A percentile compares a stretch with the other conserved stretches of the same genome.
Evolutionary conservation across 2,113 vertebrate genomes (phyloP).

Genomic region (Erinaceus europaeus): DNA sequence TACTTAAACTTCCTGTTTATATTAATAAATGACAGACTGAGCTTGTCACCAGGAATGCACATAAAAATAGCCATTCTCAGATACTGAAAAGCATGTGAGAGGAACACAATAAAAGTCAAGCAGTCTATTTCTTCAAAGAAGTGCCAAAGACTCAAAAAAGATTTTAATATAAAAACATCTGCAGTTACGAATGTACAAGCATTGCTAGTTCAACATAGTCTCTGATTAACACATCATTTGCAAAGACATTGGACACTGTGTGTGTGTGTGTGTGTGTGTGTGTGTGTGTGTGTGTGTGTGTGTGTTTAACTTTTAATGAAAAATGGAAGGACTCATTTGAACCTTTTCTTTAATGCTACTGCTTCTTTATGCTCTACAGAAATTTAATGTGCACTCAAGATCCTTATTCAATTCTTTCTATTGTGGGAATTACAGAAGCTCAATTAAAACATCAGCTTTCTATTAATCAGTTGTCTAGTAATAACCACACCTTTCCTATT

Average conservation of each 20-base stretch:
- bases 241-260: constrained; percentile 36
- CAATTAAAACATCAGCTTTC: constrained; percentile 62
- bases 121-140: constrained; percentile 38
- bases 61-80: constrained; percentile 63
- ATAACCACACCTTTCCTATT: constrained; percentile 69
- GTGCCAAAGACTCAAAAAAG: constrained; percentile 37
- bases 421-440: not conserved
- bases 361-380: constrained; percentile 48
- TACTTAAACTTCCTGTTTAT: constrained; percentile 39
- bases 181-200: constrained; percentile 48
- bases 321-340: constrained; percentile 67
- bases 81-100: constrained; percentile 40
- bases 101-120: constrained; percentile 50
- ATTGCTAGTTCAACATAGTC: constrained; percentile 58
- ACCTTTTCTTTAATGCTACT: constrained; percentile 71
- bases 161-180: constrained; percentile 44
- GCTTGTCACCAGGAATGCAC: constrained; percentile 22
- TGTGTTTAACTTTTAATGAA: not conserved
- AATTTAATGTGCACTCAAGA: constrained; percentile 69
- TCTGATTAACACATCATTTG: constrained; percentile 62
- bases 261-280: not conserved
- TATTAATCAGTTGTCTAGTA: constrained; percentile 62
- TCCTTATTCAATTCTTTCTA: constrained; percentile 46
- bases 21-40: constrained; percentile 61
- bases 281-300: not conserved